A percentile compares a stretch with the other conserved stretches of the same genome.
Conservation (phyloP, 2,797 vertebrate species). For the Eulemur rubriventer region DNA sequence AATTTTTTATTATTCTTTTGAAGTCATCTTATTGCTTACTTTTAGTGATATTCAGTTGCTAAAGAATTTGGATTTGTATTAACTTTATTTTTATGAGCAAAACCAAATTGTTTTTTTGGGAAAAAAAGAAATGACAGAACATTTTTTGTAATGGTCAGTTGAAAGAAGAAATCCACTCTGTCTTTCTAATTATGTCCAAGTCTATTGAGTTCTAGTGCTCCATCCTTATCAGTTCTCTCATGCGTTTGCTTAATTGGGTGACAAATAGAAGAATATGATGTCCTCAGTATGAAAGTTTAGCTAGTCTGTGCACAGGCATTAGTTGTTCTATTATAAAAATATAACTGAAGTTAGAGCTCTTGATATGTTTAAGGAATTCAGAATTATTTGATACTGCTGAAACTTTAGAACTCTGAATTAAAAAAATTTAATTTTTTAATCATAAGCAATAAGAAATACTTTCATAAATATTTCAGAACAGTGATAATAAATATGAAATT, state of each 20-base stretch:
- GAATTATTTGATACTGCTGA: slow-evolving; percentile 8
- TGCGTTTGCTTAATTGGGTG: slow-evolving; percentile 40
- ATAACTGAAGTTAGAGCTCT: slow-evolving; percentile 20
- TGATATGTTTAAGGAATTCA: background rate
- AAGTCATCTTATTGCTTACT: background rate
- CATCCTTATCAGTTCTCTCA: background rate
- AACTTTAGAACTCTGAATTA: slow-evolving; percentile 20
- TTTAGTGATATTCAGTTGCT: background rate
- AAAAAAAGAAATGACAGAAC: background rate
- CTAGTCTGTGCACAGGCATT: background rate
- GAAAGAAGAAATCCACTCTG: slow-evolving; percentile 51
- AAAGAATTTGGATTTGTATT: background rate
- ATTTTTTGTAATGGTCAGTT: background rate
- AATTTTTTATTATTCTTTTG: background rate
- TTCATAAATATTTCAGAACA: slow-evolving; percentile 26
- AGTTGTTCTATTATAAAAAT: background rate
- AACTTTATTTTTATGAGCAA: background rate
- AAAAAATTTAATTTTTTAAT: slow-evolving; percentile 40
- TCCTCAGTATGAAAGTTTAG: background rate
- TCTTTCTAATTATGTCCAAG: slow-evolving; percentile 45
- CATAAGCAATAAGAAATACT: background rate
- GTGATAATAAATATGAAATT: background rate
- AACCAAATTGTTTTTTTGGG: background rate
- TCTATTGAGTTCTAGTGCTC: background rate
- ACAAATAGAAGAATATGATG: slow-evolving; percentile 34